phyloP scores from a whole-genome alignment of 1,140 invertebrate species.

The Capitella teleta region DNA sequence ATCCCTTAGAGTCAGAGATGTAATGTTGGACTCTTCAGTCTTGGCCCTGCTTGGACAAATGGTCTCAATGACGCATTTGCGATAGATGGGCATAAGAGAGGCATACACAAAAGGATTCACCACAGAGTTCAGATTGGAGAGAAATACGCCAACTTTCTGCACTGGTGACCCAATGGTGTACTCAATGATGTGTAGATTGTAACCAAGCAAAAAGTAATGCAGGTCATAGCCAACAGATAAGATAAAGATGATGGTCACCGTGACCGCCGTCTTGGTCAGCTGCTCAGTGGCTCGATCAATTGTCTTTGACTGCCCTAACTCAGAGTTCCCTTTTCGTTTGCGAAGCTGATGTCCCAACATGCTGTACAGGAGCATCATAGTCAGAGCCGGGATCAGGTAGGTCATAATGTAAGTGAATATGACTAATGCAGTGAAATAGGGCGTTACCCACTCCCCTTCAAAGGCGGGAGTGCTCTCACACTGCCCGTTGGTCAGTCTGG shows the following conservation, averaged over 20 bases:
- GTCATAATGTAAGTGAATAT: conserved; percentile 11
- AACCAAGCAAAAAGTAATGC: conserved; percentile 8
- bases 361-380: conserved; percentile 1
- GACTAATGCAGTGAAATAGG: conserved; percentile 6
- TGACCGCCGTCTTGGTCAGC: conserved; percentile 9
- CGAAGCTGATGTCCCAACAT: conserved; percentile 1
- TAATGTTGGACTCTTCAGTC: no score
- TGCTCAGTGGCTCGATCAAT: conserved; percentile 4
- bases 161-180: no score
- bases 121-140: conserved; percentile 6
- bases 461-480: conserved; percentile 6
- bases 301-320: not conserved
- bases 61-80: not conserved
- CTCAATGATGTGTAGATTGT: no score
- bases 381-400: conserved; percentile 6
- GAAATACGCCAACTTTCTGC: conserved; percentile 9
- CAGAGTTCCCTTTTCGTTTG: not conserved
- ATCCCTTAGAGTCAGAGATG: no score
- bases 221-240: conserved; percentile 8
- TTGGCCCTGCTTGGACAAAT: no score
- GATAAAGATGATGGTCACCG: conserved; percentile 8
- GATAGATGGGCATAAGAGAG: conserved; percentile 4
- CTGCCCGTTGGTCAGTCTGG: conserved; percentile 4
- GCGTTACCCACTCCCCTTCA: not conserved
- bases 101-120: conserved; percentile 8